Evolutionary conservation across 2,797 vertebrate genomes (phyloP).

Genomic region (Molossus alvarezi): DNA sequence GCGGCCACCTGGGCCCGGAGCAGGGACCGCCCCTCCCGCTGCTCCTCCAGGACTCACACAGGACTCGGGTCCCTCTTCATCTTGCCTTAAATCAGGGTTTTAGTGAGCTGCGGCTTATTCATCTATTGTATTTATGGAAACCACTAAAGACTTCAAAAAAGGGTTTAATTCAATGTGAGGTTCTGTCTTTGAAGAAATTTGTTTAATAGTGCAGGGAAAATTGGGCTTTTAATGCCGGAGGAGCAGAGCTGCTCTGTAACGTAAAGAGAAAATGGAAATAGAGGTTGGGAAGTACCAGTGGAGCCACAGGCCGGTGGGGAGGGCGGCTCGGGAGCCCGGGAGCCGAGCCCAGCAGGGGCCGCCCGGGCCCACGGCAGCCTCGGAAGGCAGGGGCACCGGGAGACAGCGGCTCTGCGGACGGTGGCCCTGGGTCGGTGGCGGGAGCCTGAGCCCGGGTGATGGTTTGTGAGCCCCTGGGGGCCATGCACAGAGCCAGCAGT

Average conservation of each 20-base stretch:
- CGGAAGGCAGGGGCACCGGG: neutral
- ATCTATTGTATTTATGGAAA: slow-evolving; percentile 77
- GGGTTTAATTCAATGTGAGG: slow-evolving; percentile 69
- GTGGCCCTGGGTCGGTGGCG: neutral
- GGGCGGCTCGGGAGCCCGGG: rapidly evolving
- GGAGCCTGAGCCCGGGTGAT: neutral
- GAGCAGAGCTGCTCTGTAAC: neutral
- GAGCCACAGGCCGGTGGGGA: neutral
- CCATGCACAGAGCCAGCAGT: rapidly evolving
- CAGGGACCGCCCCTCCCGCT: neutral
- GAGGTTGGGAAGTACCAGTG: neutral
- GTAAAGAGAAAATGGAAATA: neutral
- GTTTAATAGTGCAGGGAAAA: slow-evolving; percentile 77
- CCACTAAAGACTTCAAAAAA: slow-evolving; percentile 71
- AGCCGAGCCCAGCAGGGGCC: neutral
- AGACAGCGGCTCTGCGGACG: rapidly evolving
- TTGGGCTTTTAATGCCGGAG: slow-evolving; percentile 48
- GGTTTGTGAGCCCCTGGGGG: neutral
- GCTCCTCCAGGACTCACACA: rapidly evolving
- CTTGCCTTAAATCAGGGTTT: slow-evolving; percentile 34
- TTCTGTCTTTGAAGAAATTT: slow-evolving; percentile 64
- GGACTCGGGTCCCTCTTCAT: neutral
- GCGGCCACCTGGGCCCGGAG: rapidly evolving
- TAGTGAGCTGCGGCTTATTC: slow-evolving; percentile 54
- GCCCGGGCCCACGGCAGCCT: rapidly evolving